Conservation (phyloP, 2,113 vertebrate genomes). For the Mus spicilegus region DNA sequence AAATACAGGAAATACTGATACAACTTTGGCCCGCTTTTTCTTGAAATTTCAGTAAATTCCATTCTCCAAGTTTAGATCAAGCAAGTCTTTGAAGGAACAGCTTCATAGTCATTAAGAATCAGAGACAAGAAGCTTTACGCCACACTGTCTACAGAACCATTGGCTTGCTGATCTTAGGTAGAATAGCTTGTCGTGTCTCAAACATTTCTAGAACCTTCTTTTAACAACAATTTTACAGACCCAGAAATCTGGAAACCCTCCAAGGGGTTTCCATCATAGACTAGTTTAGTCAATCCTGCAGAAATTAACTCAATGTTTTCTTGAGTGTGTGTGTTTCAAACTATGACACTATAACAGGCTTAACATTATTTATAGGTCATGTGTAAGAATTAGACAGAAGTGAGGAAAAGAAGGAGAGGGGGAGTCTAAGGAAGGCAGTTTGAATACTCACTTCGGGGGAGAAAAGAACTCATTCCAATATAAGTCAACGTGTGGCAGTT, state of each 20-base stretch:
- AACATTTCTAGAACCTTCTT: not conserved
- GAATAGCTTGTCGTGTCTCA: not conserved
- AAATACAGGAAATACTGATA: constrained; percentile 53
- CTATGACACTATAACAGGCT: not conserved
- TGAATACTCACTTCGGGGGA: not conserved
- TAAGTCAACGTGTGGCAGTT: not conserved
- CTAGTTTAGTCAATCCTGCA: not conserved
- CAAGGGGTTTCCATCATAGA: not conserved
- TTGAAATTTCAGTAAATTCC: constrained; percentile 48
- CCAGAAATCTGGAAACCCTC: not conserved
- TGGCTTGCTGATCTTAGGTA: constrained; percentile 2
- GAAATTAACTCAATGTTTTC: not conserved
- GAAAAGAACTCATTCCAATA: not conserved
- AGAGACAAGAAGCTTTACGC: not conserved
- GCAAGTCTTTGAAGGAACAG: constrained; percentile 29
- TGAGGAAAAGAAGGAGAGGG: not conserved
- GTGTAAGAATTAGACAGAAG: not conserved
- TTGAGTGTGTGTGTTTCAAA: not conserved
- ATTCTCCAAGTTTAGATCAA: constrained; percentile 55
- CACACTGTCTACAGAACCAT: constrained; percentile 34
- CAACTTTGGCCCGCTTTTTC: constrained; percentile 41
- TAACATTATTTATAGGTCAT: not conserved
- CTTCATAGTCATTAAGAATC: constrained; percentile 30
- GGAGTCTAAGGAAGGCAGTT: not conserved
- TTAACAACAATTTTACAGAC: not conserved